These are phyloP conservation scores for Cabera pusaria DNA, from an alignment of 2,888 invertebrate genomes.

Conservation along the genomic window DNA sequence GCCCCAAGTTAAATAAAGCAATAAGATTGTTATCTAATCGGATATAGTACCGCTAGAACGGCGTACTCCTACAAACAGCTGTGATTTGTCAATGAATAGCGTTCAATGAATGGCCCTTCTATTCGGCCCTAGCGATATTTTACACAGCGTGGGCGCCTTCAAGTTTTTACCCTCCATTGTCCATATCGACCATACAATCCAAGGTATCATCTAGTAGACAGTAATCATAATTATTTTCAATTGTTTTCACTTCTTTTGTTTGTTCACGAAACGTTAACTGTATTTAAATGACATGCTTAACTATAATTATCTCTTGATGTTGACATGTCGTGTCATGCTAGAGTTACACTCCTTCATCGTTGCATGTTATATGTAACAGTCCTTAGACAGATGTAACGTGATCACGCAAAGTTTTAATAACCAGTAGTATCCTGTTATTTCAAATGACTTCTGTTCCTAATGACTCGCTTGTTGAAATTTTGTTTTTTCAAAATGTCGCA, in stretches of 20 bases:
- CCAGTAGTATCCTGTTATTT: constrained; percentile 58
- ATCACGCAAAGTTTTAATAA: constrained; percentile 58
- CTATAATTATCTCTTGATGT: constrained; percentile 45
- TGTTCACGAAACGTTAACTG: constrained; percentile 29
- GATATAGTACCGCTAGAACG: constrained; percentile 28
- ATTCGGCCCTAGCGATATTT: constrained; percentile 39
- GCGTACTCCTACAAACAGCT: constrained; percentile 39
- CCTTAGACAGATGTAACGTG: constrained; percentile 41
- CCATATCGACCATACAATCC: constrained; percentile 27
- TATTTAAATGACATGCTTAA: constrained; percentile 39
- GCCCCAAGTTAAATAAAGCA: constrained; percentile 30
- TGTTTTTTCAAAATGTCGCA: constrained; percentile 50
- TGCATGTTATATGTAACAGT: constrained; percentile 39
- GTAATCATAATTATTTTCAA: constrained; percentile 22
- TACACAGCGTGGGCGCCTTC: constrained; percentile 38
- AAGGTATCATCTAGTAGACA: constrained; percentile 24
- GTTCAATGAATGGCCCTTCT: constrained; percentile 51
- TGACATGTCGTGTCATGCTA: constrained; percentile 45
- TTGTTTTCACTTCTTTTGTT: constrained; percentile 23
- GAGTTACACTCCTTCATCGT: constrained; percentile 35
- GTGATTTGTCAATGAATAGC: constrained; percentile 51
- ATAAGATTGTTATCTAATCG: constrained; percentile 37
- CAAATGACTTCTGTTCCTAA: constrained; percentile 39
- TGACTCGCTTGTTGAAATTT: constrained; percentile 42
- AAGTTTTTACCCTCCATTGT: constrained; percentile 20